A percentile compares a stretch with the other conserved stretches of the same genome.
phyloP scores from a whole-genome alignment of 2,113 vertebrate species.

The Pedionomus torquatus region DNA sequence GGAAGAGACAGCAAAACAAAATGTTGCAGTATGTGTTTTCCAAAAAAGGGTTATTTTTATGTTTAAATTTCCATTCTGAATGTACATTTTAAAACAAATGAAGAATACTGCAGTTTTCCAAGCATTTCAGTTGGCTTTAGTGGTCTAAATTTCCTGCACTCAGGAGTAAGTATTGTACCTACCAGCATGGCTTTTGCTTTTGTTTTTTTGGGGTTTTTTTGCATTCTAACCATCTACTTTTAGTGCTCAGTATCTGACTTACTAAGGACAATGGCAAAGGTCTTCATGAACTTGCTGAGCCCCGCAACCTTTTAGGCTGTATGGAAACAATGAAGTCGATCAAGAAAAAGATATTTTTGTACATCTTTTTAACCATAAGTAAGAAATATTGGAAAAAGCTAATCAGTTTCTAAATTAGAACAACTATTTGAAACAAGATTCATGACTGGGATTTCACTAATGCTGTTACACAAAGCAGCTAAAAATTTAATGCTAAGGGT shows the following conservation, averaged over 20 bases:
- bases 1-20: not conserved
- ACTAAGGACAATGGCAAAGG: not conserved
- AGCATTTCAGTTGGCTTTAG: not conserved
- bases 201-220: too few species aligned
- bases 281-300: not conserved
- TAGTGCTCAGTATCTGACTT: not conserved
- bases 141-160: not conserved
- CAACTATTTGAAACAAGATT: not conserved
- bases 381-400: not conserved
- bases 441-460: not conserved
- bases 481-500: not conserved
- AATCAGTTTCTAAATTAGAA: not conserved
- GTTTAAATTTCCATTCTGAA: not conserved
- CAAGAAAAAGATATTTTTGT: not conserved
- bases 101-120: not conserved
- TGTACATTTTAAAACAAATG: not conserved
- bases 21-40: not conserved
- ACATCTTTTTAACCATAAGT: not conserved
- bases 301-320: accelerated
- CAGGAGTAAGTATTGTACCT: not conserved
- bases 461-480: not conserved
- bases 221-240: not conserved
- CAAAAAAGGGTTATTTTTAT: not conserved
- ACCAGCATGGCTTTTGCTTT: not conserved
- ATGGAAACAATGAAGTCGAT: not conserved